These are phyloP conservation scores for Epicauta chinensis DNA, from an alignment of 1,140 invertebrate species.

Conservation along the genomic window DNA sequence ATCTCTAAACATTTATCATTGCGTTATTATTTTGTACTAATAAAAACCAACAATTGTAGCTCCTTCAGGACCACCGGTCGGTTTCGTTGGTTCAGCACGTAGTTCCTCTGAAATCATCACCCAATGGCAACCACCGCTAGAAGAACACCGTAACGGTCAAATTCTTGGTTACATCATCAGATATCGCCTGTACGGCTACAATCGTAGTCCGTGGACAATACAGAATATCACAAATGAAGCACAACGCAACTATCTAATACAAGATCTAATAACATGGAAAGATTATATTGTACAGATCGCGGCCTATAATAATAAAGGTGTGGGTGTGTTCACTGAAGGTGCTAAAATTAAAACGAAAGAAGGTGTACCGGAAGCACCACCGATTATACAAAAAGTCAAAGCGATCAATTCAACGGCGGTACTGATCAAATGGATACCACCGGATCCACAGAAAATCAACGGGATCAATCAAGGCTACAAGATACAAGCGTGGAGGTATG, in stretches of 20 bases:
- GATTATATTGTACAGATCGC: constrained; percentile 97
- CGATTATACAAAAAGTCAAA: constrained; percentile 70
- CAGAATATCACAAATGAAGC: constrained; percentile 91
- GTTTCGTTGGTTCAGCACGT: constrained; percentile 85
- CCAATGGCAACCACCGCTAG: constrained; percentile 92
- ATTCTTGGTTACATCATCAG: constrained; percentile 89
- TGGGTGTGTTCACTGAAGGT: constrained; percentile 86
- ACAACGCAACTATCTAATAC: constrained; percentile 86
- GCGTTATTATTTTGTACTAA: too few relatives aligned
- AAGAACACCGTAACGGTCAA: constrained; percentile 90
- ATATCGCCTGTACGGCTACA: constrained; percentile 87
- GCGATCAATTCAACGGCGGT: constrained; percentile 85
- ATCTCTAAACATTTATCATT: too few relatives aligned
- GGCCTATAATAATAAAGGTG: constrained; percentile 94
- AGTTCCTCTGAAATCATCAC: constrained; percentile 94
- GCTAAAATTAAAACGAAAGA: constrained; percentile 92
- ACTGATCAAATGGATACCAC: constrained; percentile 80
- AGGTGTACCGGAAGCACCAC: constrained; percentile 88
- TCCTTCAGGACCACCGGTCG: constrained; percentile 80
- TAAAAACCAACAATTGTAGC: constrained; percentile 56
- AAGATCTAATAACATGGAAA: constrained; percentile 95
- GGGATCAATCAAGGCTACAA: constrained; percentile 99
- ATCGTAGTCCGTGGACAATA: constrained; percentile 79
- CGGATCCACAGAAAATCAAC: constrained; percentile 95
- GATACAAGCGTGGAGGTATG: constrained; percentile 80